These are phyloP conservation scores for Andinoacara biseriatus DNA, from an alignment of 2,113 vertebrate genomes.

Conservation along the genomic window DNA sequence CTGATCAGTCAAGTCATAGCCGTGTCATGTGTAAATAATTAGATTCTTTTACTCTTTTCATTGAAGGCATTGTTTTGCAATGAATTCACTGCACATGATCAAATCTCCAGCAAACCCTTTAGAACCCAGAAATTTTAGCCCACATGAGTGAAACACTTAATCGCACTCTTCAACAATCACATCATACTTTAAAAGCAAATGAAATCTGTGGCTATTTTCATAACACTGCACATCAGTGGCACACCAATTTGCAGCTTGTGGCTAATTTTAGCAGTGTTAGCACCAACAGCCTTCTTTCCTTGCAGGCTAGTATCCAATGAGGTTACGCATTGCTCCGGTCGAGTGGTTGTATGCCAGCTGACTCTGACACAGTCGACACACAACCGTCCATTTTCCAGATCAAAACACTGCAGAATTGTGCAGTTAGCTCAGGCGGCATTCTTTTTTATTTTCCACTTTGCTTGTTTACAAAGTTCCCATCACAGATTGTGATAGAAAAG, in stretches of 20 bases:
- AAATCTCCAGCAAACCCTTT: too few species aligned
- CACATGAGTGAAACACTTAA: too few species aligned
- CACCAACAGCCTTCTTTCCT: background rate
- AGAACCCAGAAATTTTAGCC: background rate
- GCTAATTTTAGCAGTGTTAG: too few species aligned
- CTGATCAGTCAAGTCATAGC: background rate
- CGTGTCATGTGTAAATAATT: background rate
- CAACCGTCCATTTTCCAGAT: background rate
- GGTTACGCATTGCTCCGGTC: background rate
- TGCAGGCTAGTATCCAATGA: background rate
- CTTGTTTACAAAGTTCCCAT: conserved; percentile 1
- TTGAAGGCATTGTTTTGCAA: background rate
- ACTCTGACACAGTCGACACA: background rate
- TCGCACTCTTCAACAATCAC: too few species aligned
- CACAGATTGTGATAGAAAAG: background rate
- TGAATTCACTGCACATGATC: background rate
- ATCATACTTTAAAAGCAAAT: too few species aligned
- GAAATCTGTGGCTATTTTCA: too few species aligned
- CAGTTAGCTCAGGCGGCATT: background rate
- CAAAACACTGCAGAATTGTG: background rate
- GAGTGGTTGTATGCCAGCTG: background rate
- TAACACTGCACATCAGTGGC: too few species aligned
- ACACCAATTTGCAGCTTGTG: too few species aligned
- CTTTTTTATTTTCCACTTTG: conserved; percentile 3
- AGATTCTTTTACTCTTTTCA: background rate